Conservation (phyloP, 2,113 vertebrate species). For the Orthonyx spaldingii region DNA sequence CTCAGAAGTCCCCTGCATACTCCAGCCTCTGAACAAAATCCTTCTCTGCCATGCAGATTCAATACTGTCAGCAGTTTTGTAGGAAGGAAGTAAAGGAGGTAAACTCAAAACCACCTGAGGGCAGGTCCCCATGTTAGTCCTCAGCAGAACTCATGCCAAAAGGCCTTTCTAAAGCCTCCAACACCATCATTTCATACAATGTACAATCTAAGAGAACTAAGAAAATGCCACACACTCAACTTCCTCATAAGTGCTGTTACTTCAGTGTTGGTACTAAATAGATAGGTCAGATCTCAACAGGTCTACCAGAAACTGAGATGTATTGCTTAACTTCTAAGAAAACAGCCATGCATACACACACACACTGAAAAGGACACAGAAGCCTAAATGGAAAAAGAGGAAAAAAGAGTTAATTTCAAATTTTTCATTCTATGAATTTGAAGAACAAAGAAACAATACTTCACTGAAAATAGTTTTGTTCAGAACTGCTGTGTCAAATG, state of each 20-base stretch:
- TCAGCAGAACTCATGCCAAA: background rate
- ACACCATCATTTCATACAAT: background rate
- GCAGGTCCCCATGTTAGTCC: background rate
- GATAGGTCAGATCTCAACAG: background rate
- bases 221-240: background rate
- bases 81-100: background rate
- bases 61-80: background rate
- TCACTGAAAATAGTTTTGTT: background rate
- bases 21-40: background rate
- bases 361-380: background rate
- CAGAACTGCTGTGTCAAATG: background rate
- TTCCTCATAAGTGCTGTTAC: background rate
- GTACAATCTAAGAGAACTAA: background rate
- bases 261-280: background rate
- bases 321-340: background rate
- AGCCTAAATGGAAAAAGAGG: background rate
- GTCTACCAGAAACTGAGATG: background rate
- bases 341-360: background rate
- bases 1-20: background rate
- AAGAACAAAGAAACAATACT: background rate
- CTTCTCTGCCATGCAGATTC: background rate
- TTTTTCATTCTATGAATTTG: background rate
- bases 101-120: background rate
- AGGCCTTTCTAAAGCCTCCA: background rate
- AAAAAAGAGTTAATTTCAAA: background rate